These are phyloP conservation scores for Andrena praecox DNA, from an alignment of 2,888 invertebrate genomes.

Conservation along the genomic window DNA sequence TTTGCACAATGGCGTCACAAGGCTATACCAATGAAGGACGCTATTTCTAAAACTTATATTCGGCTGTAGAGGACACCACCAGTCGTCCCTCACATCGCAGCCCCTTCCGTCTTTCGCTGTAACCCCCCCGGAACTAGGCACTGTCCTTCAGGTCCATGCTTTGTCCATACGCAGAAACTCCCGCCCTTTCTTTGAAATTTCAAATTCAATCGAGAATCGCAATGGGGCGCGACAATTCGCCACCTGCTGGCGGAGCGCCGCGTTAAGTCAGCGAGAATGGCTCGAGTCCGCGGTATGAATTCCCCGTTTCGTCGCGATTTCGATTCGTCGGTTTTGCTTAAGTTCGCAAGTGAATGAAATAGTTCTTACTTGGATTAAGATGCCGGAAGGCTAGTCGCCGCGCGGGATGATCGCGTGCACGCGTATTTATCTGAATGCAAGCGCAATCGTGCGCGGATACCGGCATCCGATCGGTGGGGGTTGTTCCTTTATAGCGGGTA, in stretches of 20 bases:
- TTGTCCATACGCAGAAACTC: too few relatives aligned
- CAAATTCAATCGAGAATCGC: not conserved
- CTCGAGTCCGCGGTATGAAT: constrained; percentile 5
- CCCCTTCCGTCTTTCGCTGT: too few relatives aligned
- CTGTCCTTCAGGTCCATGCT: too few relatives aligned
- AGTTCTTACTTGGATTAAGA: too few relatives aligned
- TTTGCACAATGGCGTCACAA: too few relatives aligned
- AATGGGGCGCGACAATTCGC: not conserved
- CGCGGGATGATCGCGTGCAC: not conserved
- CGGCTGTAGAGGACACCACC: too few relatives aligned
- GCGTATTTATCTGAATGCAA: too few relatives aligned
- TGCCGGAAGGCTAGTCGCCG: not conserved
- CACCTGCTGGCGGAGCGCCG: not conserved
- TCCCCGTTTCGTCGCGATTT: not conserved
- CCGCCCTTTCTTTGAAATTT: not conserved
- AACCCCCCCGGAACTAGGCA: too few relatives aligned
- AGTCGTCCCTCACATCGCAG: too few relatives aligned
- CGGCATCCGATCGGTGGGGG: not conserved
- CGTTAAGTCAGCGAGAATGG: constrained; percentile 1
- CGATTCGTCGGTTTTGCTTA: not conserved
- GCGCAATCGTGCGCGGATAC: not conserved
- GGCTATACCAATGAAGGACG: too few relatives aligned
- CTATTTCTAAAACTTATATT: too few relatives aligned
- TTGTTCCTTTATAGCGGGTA: not conserved
- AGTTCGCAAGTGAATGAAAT: not conserved